phyloP scores from a whole-genome alignment of 2,797 vertebrate genomes.

The Mormyrops attenuatus region DNA sequence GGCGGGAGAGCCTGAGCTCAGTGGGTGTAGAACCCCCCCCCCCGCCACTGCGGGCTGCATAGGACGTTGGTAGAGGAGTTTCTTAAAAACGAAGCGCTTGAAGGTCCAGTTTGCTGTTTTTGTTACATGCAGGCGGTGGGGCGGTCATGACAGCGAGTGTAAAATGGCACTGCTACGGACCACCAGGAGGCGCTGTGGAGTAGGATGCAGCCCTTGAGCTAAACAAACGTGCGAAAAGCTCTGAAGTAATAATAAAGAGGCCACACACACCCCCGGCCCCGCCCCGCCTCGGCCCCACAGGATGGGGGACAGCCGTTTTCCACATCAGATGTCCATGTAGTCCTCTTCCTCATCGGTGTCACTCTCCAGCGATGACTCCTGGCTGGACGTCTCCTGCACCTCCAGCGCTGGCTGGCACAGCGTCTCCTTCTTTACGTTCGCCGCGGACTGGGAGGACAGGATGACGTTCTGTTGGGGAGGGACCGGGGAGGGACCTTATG shows the following conservation, averaged over 20 bases:
- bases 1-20: background rate
- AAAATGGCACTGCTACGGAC: constrained; percentile 42
- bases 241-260: constrained; percentile 27
- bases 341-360: constrained; percentile 93
- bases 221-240: background rate
- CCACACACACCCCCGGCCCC: background rate
- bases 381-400: constrained; percentile 94
- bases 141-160: background rate
- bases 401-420: constrained; percentile 92
- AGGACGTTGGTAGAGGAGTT: background rate
- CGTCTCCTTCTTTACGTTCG: constrained; percentile 93
- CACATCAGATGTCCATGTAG: constrained; percentile 82
- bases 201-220: constrained; percentile 34
- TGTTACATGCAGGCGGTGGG: background rate
- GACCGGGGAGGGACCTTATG: background rate
- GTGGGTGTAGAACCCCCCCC: background rate
- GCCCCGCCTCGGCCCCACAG: background rate
- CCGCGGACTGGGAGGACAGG: constrained; percentile 94
- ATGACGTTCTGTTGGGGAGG: constrained; percentile 79
- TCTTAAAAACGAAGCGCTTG: background rate
- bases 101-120: background rate
- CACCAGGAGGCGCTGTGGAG: constrained; percentile 13
- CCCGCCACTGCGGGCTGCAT: background rate
- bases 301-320: background rate
- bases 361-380: constrained; percentile 95